Percentiles rank a stretch among this genome's conserved stretches.
Conservation (phyloP, 2,888 invertebrate genomes). For the Protophormia terraenovae region DNA sequence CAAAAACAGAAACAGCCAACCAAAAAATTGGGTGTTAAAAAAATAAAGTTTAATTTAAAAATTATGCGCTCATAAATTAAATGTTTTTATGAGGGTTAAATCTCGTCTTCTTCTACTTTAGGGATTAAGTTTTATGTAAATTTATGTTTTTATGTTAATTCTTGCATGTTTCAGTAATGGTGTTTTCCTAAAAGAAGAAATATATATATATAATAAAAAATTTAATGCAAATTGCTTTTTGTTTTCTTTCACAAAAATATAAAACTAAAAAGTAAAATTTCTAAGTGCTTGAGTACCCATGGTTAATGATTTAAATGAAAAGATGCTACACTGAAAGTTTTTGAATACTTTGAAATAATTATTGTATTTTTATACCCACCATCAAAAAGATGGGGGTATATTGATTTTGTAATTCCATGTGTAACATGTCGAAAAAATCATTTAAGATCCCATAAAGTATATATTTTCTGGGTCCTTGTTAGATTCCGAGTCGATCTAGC, state of each 20-base stretch:
- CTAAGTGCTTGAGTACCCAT: neutral
- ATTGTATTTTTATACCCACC: no score
- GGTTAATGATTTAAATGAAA: neutral
- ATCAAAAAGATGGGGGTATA: no score
- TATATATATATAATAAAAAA: neutral
- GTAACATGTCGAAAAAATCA: no score
- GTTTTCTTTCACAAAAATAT: neutral
- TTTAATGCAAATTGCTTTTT: neutral
- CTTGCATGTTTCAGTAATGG: neutral
- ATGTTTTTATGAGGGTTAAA: slow-evolving; percentile 38
- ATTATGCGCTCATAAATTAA: slow-evolving; percentile 53
- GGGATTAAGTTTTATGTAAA: slow-evolving; percentile 44
- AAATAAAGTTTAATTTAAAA: slow-evolving; percentile 33
- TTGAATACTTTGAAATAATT: no score
- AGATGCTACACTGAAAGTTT: no score
- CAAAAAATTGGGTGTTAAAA: slow-evolving; percentile 50
- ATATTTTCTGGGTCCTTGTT: no score
- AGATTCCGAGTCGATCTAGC: no score
- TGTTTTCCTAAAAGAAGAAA: neutral
- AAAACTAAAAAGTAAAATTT: neutral
- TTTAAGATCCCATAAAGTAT: no score
- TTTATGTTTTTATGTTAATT: slow-evolving; percentile 33
- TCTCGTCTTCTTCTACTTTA: neutral
- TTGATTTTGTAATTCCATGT: no score
- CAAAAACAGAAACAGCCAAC: neutral